Evolutionary conservation across 2,113 vertebrate genomes (phyloP).

Genomic region (Chascanopsetta lugubris): DNA sequence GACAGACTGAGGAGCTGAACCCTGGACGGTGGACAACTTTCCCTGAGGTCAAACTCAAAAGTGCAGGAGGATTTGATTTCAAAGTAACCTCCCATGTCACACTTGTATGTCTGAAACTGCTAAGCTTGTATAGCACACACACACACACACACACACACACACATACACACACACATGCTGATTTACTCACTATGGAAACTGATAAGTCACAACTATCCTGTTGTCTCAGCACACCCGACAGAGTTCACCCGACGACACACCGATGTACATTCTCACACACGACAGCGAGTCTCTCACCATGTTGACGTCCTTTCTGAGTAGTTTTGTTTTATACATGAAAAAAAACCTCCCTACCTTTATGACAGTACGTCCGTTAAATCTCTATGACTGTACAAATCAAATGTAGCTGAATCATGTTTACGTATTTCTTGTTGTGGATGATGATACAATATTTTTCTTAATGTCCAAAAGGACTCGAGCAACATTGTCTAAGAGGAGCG

Average conservation of each 20-base stretch:
- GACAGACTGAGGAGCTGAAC: background rate
- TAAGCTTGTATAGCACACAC: background rate
- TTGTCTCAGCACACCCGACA: background rate
- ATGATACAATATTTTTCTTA: background rate
- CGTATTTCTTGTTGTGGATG: background rate
- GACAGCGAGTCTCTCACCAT: background rate
- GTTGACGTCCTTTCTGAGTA: slow-evolving; percentile 17
- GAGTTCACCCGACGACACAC: background rate
- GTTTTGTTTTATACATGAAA: slow-evolving; percentile 48
- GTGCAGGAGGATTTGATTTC: slow-evolving; percentile 56
- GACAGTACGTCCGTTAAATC: slow-evolving; percentile 20
- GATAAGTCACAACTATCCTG: background rate
- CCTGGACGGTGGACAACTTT: slow-evolving; percentile 10
- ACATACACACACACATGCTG: background rate
- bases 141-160: background rate
- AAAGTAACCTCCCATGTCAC: slow-evolving; percentile 35
- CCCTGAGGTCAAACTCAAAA: slow-evolving; percentile 61
- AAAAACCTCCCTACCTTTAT: too few species aligned
- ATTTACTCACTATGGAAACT: slow-evolving; percentile 20
- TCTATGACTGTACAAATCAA: slow-evolving; percentile 33
- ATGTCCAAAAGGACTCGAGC: background rate
- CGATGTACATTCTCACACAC: background rate
- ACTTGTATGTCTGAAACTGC: slow-evolving; percentile 24
- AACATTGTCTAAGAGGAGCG: too few species aligned
- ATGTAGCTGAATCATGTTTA: slow-evolving; percentile 26